These are phyloP conservation scores for Echinops telfairi DNA, from an alignment of 2,113 vertebrate genomes.

Conservation along the genomic window DNA sequence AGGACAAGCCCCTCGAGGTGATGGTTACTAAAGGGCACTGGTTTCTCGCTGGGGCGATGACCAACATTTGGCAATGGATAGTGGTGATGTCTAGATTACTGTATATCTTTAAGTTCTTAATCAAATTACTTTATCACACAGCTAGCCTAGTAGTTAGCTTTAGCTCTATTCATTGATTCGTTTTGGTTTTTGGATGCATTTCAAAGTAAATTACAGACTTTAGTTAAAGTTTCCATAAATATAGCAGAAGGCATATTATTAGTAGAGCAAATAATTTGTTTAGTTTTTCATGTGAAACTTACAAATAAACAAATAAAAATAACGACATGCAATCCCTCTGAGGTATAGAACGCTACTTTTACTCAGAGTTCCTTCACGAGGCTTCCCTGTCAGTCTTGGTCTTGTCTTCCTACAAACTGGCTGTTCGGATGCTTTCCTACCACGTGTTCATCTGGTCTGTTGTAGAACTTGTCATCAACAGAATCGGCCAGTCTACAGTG, in stretches of 20 bases:
- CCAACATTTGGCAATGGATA: too few species aligned
- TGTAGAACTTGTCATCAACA: neutral
- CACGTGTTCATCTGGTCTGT: neutral
- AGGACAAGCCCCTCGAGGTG: too few species aligned
- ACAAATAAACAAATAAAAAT: conserved; percentile 30
- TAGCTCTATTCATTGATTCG: conserved; percentile 38
- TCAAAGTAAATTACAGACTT: conserved; percentile 64
- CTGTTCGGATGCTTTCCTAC: neutral
- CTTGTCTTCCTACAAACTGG: neutral
- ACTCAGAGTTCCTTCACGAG: neutral
- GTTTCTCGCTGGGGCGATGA: neutral
- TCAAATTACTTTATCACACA: neutral
- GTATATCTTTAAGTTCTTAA: conserved; percentile 16
- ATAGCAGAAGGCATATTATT: conserved; percentile 53
- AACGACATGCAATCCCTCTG: neutral
- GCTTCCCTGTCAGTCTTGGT: neutral
- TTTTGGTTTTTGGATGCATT: conserved; percentile 43
- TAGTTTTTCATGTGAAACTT: conserved; percentile 56
- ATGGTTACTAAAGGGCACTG: too few species aligned
- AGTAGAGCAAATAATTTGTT: conserved; percentile 38
- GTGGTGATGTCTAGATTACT: neutral
- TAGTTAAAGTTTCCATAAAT: conserved; percentile 47
- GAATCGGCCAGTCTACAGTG: neutral
- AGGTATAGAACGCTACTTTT: neutral
- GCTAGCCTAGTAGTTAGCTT: neutral